Conservation (phyloP, 2,888 invertebrate species). For the Argyra leucocephala region DNA sequence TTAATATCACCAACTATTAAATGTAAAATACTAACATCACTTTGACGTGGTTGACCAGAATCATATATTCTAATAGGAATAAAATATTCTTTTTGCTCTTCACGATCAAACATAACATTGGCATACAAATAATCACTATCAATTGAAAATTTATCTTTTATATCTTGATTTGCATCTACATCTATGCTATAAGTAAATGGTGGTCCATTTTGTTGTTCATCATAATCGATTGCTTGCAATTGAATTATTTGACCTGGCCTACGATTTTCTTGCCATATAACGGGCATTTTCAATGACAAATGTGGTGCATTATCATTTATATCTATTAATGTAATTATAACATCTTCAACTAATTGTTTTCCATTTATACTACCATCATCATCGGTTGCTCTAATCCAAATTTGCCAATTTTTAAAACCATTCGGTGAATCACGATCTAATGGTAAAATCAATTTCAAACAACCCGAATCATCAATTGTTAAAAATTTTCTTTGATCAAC, state of each 20-base stretch:
- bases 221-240: constrained; percentile 69
- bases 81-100: constrained; percentile 73
- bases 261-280: constrained; percentile 76
- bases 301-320: constrained; percentile 93
- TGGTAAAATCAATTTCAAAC: constrained; percentile 53
- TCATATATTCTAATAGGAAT: constrained; percentile 86
- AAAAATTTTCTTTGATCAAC: constrained; percentile 62
- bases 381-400: constrained; percentile 65
- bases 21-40: constrained; percentile 72
- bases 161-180: constrained; percentile 54
- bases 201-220: constrained; percentile 72
- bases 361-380: constrained; percentile 54
- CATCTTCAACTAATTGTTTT: constrained; percentile 54
- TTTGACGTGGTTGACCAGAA: constrained; percentile 61
- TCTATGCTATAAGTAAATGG: constrained; percentile 62
- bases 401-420: constrained; percentile 73
- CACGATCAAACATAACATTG: constrained; percentile 71
- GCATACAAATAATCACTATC: constrained; percentile 61
- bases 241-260: constrained; percentile 58
- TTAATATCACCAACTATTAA: constrained; percentile 91
- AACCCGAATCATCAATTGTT: constrained; percentile 64
- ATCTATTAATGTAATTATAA: constrained; percentile 62
- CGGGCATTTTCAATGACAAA: constrained; percentile 67
- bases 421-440: constrained; percentile 83
- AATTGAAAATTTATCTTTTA: constrained; percentile 62